Conservation (phyloP, 2,888 invertebrate genomes). For the Augochlorella aurata region DNA sequence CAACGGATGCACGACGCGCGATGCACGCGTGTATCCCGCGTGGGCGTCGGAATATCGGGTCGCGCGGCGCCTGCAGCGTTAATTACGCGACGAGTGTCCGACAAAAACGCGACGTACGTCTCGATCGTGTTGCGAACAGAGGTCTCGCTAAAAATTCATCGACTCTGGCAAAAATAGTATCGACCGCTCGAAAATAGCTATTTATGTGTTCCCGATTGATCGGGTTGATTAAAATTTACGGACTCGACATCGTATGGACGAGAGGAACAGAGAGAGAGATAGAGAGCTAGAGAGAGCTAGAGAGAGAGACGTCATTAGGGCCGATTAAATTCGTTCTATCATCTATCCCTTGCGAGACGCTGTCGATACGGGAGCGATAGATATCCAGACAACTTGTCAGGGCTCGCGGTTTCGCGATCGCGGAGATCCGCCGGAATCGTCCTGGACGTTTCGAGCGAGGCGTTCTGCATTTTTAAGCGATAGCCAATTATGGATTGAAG, state of each 20-base stretch:
- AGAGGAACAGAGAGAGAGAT: neutral
- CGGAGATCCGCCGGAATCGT: neutral
- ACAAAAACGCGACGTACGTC: neutral
- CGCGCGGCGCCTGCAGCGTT: neutral
- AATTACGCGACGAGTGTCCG: neutral
- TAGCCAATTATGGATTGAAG: slow-evolving; percentile 16
- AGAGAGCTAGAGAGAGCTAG: slow-evolving; percentile 10
- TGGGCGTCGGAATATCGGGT: no score
- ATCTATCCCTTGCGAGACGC: slow-evolving; percentile 36
- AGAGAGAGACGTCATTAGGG: slow-evolving; percentile 43
- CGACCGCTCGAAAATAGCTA: slow-evolving; percentile 23
- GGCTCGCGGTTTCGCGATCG: neutral
- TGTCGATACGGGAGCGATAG: neutral
- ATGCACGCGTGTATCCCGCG: neutral
- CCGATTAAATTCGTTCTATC: slow-evolving; percentile 62
- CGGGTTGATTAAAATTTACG: slow-evolving; percentile 39
- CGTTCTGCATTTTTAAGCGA: slow-evolving; percentile 36
- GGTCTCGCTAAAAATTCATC: neutral
- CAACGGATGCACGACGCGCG: neutral
- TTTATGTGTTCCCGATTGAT: slow-evolving; percentile 35
- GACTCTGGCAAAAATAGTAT: neutral
- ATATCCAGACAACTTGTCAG: neutral
- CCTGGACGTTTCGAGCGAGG: neutral
- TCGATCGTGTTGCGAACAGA: neutral
- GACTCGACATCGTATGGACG: slow-evolving; percentile 30